Conservation (phyloP, 2,113 vertebrate species). For the Ctenodactylus gundi region DNA sequence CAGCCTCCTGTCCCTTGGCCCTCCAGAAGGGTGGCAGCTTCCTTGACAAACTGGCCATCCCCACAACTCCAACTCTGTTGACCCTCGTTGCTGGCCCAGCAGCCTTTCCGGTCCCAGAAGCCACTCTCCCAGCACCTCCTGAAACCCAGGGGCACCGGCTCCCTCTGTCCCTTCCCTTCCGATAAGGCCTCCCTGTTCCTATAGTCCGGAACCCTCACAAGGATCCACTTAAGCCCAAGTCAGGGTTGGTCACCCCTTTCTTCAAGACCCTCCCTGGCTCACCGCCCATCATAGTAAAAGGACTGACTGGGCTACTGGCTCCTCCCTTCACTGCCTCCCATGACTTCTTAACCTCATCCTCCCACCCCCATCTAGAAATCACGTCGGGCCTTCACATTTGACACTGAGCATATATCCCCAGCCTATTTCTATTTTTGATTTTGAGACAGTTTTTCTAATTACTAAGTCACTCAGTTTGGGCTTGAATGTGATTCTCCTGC, state of each 20-base stretch:
- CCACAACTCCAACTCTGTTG: too few species aligned
- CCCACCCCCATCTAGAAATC: neutral
- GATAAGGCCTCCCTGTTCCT: neutral
- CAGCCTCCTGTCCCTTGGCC: neutral
- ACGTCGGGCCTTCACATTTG: neutral
- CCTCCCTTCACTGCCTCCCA: neutral
- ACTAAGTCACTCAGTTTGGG: too few species aligned
- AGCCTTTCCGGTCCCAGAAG: too few species aligned
- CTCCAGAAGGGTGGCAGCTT: neutral
- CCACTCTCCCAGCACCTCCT: too few species aligned
- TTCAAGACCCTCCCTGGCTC: neutral
- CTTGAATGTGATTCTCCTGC: too few species aligned
- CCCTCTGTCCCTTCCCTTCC: neutral
- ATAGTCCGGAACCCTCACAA: neutral
- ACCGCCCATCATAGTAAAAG: neutral
- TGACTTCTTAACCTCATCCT: too few species aligned
- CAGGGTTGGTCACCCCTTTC: neutral
- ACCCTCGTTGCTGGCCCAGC: too few species aligned
- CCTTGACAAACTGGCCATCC: neutral
- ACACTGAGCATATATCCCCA: too few species aligned
- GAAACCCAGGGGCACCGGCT: too few species aligned
- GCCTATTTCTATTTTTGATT: neutral
- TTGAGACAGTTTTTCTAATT: too few species aligned
- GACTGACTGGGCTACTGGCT: neutral
- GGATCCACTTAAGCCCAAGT: neutral